Evolutionary conservation across 2,797 vertebrate species (phyloP).

Genomic region (Megalops cyprinoides): DNA sequence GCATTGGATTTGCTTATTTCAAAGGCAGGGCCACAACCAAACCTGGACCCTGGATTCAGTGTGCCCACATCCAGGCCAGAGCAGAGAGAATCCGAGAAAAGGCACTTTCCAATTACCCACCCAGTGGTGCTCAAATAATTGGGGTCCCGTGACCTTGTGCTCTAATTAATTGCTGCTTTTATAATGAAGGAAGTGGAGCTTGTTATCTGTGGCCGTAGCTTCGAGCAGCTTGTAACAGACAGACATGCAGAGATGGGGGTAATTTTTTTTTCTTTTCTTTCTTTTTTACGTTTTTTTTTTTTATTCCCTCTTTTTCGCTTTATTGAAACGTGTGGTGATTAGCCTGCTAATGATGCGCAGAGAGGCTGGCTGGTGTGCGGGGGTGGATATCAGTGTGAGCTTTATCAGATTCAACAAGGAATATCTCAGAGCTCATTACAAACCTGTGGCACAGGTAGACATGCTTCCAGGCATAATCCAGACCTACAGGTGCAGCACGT

Average conservation of each 20-base stretch:
- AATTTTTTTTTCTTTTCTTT: background rate
- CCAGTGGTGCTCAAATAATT: conserved; percentile 15
- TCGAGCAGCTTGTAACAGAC: conserved; percentile 16
- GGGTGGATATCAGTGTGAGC: too few relatives aligned
- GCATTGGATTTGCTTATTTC: background rate
- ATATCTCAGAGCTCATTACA: too few relatives aligned
- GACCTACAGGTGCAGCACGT: too few relatives aligned
- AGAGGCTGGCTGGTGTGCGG: background rate
- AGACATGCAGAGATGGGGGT: background rate
- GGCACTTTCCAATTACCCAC: conserved; percentile 10
- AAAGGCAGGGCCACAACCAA: background rate
- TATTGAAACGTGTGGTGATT: background rate
- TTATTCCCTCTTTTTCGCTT: background rate
- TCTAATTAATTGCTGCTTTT: conserved; percentile 22
- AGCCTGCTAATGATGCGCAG: background rate
- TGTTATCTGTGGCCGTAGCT: background rate
- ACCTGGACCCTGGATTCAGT: background rate
- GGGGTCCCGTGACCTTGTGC: conserved; percentile 15
- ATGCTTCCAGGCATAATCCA: too few relatives aligned
- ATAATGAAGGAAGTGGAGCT: conserved; percentile 15
- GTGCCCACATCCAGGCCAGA: background rate
- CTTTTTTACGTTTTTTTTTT: background rate
- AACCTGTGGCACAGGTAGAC: too few relatives aligned
- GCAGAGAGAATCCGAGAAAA: background rate
- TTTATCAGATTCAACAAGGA: too few relatives aligned